Evolutionary conservation across 2,113 vertebrate genomes (phyloP).

Genomic region (Paradoxurus hermaphroditus): DNA sequence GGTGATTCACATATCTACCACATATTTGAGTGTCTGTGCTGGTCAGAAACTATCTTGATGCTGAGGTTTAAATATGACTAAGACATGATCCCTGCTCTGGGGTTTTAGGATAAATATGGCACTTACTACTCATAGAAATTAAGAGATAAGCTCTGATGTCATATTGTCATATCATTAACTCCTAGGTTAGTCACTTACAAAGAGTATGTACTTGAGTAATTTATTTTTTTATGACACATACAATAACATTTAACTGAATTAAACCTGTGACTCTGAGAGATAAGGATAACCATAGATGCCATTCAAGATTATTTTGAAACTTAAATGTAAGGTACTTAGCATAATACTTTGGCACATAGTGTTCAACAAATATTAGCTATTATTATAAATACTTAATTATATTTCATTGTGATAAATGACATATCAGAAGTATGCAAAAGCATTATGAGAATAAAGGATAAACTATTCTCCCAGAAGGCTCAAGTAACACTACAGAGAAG

Average conservation of each 20-base stretch:
- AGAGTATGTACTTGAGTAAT: background rate
- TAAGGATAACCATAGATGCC: background rate
- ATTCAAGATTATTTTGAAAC: slow-evolving; percentile 6
- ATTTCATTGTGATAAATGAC: background rate
- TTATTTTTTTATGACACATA: background rate
- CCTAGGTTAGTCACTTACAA: background rate
- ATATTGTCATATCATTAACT: background rate
- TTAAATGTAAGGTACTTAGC: background rate
- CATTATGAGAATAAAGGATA: background rate
- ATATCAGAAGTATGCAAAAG: background rate
- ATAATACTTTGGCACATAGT: background rate
- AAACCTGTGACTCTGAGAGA: background rate
- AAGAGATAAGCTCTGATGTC: background rate
- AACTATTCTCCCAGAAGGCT: background rate
- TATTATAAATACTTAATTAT: background rate
- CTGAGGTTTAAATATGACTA: background rate
- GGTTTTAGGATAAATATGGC: background rate
- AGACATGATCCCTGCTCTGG: background rate
- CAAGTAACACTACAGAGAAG: background rate
- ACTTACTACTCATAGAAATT: background rate
- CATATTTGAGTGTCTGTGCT: background rate
- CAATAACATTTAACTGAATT: background rate
- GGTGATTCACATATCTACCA: background rate
- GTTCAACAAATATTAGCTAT: background rate
- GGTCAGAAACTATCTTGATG: background rate